These are phyloP conservation scores for Lycocerus yunnanus DNA, from an alignment of 2,888 invertebrate genomes.

Conservation along the genomic window DNA sequence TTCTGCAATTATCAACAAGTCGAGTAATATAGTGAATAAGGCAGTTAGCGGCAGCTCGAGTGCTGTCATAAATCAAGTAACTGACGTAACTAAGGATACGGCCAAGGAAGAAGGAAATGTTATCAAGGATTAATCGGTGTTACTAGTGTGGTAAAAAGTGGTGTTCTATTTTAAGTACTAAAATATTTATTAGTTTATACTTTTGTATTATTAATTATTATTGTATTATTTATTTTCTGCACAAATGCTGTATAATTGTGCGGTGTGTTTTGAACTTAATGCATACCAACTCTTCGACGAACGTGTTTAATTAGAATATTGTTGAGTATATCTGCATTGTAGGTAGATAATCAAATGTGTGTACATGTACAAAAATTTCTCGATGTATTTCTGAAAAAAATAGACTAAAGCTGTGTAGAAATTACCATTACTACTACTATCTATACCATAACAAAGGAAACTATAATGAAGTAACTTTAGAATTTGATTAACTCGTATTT, in stretches of 20 bases:
- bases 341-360: not conserved
- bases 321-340: not conserved
- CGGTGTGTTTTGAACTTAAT: conserved; percentile 8
- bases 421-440: not conserved
- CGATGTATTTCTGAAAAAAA: not conserved
- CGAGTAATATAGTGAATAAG: conserved; percentile 28
- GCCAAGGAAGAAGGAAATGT: conserved; percentile 48
- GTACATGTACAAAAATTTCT: not conserved
- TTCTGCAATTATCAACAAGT: conserved; percentile 35
- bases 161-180: conserved; percentile 35
- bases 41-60: conserved; percentile 27
- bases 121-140: conserved; percentile 47
- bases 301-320: not conserved
- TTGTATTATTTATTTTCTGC: conserved; percentile 19
- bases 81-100: conserved; percentile 47
- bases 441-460: not conserved
- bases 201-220: conserved; percentile 21
- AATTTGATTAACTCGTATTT: not conserved
- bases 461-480: not conserved
- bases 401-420: not conserved
- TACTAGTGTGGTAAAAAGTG: conserved; percentile 16
- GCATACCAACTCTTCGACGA: not conserved
- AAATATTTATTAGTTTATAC: conserved; percentile 26
- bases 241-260: conserved; percentile 27
- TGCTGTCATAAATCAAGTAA: conserved; percentile 29